These are phyloP conservation scores for Aphrocallistes beatrix DNA, from an alignment of 37 sponge, comb jelly and placozoan species.

Conservation along the genomic window DNA sequence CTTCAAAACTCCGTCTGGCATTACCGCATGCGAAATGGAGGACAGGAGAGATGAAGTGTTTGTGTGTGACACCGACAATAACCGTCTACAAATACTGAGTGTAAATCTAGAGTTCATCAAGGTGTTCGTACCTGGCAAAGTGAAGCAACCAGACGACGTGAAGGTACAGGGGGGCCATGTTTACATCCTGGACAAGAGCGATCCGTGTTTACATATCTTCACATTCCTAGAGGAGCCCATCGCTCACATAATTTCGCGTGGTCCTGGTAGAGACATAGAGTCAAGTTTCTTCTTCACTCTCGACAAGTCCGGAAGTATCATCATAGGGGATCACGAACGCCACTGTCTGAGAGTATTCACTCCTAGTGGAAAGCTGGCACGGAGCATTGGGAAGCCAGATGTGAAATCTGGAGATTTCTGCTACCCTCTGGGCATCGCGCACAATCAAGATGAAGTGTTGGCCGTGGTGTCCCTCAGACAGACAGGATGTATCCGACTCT, in stretches of 20 bases:
- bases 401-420: neutral
- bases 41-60: neutral
- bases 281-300: constrained; percentile 12
- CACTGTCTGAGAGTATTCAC: constrained; percentile 1
- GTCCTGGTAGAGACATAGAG: neutral
- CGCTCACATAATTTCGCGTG: neutral
- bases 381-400: neutral
- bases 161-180: neutral
- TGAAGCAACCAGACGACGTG: neutral
- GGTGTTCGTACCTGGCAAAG: neutral
- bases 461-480: neutral
- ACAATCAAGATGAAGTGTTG: neutral
- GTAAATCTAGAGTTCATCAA: neutral
- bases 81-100: neutral
- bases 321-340: neutral
- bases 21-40: neutral
- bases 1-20: constrained; percentile 1
- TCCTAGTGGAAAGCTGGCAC: neutral
- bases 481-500: neutral
- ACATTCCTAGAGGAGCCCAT: neutral
- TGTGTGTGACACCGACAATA: neutral
- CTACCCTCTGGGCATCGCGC: neutral
- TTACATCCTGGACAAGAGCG: neutral
- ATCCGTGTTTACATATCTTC: neutral
- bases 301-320: neutral